Evolutionary conservation across 2,113 vertebrate genomes (phyloP).

Genomic region (Gobius niger): DNA sequence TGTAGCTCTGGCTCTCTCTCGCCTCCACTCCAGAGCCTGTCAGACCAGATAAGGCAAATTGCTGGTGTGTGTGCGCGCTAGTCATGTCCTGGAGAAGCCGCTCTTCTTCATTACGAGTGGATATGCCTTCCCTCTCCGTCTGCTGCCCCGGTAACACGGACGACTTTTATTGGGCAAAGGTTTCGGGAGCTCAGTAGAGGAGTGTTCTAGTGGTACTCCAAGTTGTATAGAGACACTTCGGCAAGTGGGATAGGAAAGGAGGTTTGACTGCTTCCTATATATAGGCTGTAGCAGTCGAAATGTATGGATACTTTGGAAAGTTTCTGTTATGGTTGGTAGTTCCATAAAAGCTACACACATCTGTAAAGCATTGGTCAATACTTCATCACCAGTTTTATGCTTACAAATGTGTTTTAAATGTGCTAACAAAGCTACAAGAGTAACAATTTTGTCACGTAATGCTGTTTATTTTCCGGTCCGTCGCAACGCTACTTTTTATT

Average conservation of each 20-base stretch:
- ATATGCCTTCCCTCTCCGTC: conserved; percentile 49
- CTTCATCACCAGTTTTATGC: no score
- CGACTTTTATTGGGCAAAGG: conserved; percentile 50
- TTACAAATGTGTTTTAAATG: no score
- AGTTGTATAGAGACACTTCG: conserved; percentile 8
- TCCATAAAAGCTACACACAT: no score
- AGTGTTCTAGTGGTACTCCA: conserved; percentile 40
- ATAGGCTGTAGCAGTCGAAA: background rate
- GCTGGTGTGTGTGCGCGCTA: conserved; percentile 60
- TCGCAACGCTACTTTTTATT: no score
- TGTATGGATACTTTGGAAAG: background rate
- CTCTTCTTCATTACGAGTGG: conserved; percentile 54
- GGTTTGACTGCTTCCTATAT: background rate
- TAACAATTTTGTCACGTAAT: no score
- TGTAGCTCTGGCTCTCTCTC: conserved; percentile 31
- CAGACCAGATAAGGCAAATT: conserved; percentile 64
- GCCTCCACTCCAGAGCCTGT: conserved; percentile 52
- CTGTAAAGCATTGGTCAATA: no score
- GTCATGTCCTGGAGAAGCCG: conserved; percentile 51
- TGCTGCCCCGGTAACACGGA: conserved; percentile 42
- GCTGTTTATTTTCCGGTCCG: no score
- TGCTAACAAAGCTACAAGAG: no score
- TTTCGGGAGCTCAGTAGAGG: conserved; percentile 37
- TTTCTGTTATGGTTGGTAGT: no score
- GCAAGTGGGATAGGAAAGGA: background rate